Conservation (phyloP, 2,797 vertebrate species). For the Phrynocephalus forsythii region DNA sequence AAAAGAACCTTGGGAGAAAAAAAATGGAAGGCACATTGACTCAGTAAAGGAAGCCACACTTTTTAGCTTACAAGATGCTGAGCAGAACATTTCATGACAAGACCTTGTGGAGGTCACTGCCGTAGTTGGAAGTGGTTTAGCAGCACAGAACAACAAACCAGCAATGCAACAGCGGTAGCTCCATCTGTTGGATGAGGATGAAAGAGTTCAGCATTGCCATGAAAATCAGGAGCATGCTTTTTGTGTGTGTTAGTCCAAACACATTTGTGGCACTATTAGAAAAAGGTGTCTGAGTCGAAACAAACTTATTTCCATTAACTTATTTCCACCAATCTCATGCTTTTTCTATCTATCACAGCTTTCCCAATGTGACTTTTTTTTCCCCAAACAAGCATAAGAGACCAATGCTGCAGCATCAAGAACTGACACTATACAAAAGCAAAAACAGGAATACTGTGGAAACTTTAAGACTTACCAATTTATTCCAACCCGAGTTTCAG, state of each 20-base stretch:
- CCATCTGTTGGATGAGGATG: constrained; percentile 17
- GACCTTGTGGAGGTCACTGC: no score
- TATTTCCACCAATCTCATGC: not conserved
- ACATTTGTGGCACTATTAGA: not conserved
- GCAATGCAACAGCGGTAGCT: not conserved
- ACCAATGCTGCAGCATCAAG: not conserved
- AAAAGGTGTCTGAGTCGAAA: not conserved
- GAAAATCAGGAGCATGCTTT: not conserved
- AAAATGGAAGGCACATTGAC: not conserved
- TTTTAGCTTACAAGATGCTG: no score
- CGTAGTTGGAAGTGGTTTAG: no score
- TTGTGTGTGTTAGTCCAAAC: not conserved
- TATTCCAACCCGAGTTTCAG: no score
- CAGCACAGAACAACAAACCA: no score
- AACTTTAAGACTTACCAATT: no score
- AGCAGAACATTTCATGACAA: no score
- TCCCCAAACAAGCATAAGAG: not conserved
- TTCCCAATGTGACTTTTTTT: constrained; percentile 1
- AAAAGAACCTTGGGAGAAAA: not conserved
- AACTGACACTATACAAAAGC: no score
- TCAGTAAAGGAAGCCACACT: no score
- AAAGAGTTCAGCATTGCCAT: not conserved
- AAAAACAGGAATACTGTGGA: no score
- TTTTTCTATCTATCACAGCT: not conserved
- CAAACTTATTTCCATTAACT: not conserved